A percentile compares a stretch with the other conserved stretches of the same genome.
Conservation (phyloP, 2,113 vertebrate genomes). For the Sardina pilchardus region DNA sequence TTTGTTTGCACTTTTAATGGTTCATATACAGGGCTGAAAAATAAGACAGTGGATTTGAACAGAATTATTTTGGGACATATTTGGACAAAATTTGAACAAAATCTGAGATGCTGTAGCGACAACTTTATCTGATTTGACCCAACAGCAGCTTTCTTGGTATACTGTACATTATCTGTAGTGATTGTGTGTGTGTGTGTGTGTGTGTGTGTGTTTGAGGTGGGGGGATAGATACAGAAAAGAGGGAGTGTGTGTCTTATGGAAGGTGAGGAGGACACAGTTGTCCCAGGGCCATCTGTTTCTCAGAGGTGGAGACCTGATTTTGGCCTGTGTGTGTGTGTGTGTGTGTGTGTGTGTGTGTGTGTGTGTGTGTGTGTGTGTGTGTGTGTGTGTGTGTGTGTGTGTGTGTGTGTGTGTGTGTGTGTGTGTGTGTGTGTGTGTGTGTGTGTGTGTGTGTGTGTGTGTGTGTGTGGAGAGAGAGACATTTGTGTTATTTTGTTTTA, state of each 20-base stretch:
- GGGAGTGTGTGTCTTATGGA: conserved; percentile 31
- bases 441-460: conserved; percentile 36
- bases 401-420: conserved; percentile 43
- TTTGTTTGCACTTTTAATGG: too few species aligned
- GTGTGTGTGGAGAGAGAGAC: too few species aligned
- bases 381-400: conserved; percentile 44
- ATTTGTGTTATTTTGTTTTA: not conserved
- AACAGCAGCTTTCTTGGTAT: too few species aligned
- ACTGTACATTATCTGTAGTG: not conserved
- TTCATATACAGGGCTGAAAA: too few species aligned
- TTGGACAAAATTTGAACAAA: too few species aligned
- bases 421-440: conserved; percentile 25
- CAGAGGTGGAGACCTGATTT: conserved; percentile 8
- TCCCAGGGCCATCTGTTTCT: conserved; percentile 68
- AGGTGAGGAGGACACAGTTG: conserved; percentile 62
- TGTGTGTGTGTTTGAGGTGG: not conserved
- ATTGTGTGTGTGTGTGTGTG: conserved; percentile 7
- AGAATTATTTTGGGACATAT: too few species aligned
- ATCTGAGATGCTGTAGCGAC: too few species aligned
- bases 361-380: conserved; percentile 45
- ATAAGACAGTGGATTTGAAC: too few species aligned
- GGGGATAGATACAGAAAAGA: conserved; percentile 35
- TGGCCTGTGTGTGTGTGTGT: conserved; percentile 38
- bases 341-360: conserved; percentile 41
- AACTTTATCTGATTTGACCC: too few species aligned